Evolutionary conservation across 2,888 invertebrate genomes (phyloP), one percentile per base, ranked within the genome.

Genomic region (Diplazon laetatorius): DNA sequence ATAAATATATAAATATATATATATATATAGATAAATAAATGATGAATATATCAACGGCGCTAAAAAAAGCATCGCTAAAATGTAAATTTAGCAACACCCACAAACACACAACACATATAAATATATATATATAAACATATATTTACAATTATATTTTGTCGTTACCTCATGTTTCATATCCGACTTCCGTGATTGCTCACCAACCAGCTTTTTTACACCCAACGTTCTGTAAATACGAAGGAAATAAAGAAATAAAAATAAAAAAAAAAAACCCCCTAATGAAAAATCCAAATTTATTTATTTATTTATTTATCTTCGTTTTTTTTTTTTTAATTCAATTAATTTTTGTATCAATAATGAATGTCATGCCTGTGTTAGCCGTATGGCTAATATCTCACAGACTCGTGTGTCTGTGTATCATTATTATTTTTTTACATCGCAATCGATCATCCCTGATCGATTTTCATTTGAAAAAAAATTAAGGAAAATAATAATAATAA

Each of bases 221-320:
- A 70, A 75, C 78, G 84, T 82, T 78, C 80, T 84, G 81, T 82
- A 81, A 80, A 82, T 84, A 84, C 72, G 73, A 80, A 76, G 74
- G 72, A 82, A 65, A 84, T 81, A 82, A 75, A 84, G 84, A 85
- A 30, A 30, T 5, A 30, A 30, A 30, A 30, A 30, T 30, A 5
- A 6, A 30, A 30, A 30, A 30, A 30, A 30, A 30, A 30, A 85
- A 50, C 39, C n/a, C n/a, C n/a, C n/a, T n/a, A n/a, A n/a, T n/a
- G n/a, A n/a, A n/a, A n/a, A n/a, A n/a, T n/a, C n/a, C n/a, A n/a
- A n/a, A n/a, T n/a, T n/a, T n/a, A n/a, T n/a, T n/a, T n/a, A n/a
- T n/a, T n/a, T n/a, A n/a, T n/a, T n/a, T n/a, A n/a, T n/a, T n/a
- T n/a, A n/a, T n/a, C n/a, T n/a, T n/a, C n/a, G n/a, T n/a, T n/a